A percentile compares a stretch with the other conserved stretches of the same genome.
These are phyloP conservation scores for Zaprionus davidi DNA, from an alignment of 1,140 invertebrate genomes.

Conservation along the genomic window DNA sequence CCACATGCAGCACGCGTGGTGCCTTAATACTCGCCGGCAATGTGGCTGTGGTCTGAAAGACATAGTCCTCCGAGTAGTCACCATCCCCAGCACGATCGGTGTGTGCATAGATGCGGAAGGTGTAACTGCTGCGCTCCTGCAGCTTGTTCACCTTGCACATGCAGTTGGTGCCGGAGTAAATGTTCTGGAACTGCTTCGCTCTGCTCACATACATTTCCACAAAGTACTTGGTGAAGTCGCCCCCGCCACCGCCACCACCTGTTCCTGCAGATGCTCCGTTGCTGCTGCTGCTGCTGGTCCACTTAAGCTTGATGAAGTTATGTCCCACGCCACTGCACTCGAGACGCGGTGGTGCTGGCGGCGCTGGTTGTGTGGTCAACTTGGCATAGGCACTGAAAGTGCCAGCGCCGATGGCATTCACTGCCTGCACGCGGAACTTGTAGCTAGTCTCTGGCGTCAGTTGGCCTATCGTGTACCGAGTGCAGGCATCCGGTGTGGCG, in stretches of 20 bases:
- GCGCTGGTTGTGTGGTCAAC: constrained; percentile 89
- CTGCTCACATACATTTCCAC: constrained; percentile 91
- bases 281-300: constrained; percentile 88
- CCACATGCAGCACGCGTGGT: constrained; percentile 86
- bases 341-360: constrained; percentile 90
- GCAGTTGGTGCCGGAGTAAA: constrained; percentile 91
- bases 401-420: constrained; percentile 93
- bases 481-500: constrained; percentile 86
- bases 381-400: constrained; percentile 89
- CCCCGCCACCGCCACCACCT: constrained; percentile 9
- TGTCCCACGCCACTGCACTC: constrained; percentile 89
- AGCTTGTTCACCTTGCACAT: constrained; percentile 92
- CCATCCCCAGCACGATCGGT: constrained; percentile 92
- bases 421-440: constrained; percentile 91
- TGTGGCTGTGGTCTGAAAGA: constrained; percentile 90
- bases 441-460: constrained; percentile 87
- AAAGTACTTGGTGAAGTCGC: constrained; percentile 90
- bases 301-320: constrained; percentile 94
- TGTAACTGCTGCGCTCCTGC: constrained; percentile 90
- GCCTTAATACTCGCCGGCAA: constrained; percentile 91
- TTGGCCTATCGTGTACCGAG: constrained; percentile 85
- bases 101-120: constrained; percentile 92
- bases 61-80: constrained; percentile 88
- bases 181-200: constrained; percentile 88
- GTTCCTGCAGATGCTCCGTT: constrained; percentile 49